These are phyloP conservation scores for Hylaeus anthracinus DNA, from an alignment of 1,140 invertebrate genomes.

Conservation along the genomic window DNA sequence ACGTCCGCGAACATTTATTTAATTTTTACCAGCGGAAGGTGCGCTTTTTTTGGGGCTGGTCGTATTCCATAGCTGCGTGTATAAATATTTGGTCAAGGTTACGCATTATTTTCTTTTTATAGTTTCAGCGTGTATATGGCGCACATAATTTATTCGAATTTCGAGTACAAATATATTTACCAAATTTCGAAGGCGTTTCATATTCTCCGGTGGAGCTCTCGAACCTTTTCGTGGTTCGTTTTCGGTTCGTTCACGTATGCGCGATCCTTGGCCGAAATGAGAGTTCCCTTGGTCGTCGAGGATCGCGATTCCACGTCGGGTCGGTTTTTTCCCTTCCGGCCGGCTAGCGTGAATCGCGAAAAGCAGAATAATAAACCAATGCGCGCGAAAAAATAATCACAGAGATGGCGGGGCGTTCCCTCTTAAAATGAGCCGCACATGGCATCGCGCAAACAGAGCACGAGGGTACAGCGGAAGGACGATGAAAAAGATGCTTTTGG, in stretches of 20 bases:
- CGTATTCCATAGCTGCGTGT: too few relatives aligned
- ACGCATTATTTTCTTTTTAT: too few relatives aligned
- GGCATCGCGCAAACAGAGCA: neutral
- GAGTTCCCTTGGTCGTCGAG: neutral
- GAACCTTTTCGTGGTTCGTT: too few relatives aligned
- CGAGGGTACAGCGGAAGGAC: neutral
- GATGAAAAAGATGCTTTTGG: neutral
- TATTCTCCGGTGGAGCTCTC: neutral
- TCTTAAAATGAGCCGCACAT: neutral
- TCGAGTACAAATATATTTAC: too few relatives aligned
- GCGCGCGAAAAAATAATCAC: slow-evolving; percentile 31
- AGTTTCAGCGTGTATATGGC: too few relatives aligned
- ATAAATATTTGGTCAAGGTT: too few relatives aligned
- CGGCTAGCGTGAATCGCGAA: neutral
- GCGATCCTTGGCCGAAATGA: slow-evolving; percentile 8
- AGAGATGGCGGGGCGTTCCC: neutral
- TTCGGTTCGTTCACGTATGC: neutral
- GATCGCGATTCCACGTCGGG: neutral
- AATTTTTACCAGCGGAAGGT: neutral
- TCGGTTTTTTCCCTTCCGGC: neutral
- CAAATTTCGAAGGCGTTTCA: neutral
- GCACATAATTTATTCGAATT: too few relatives aligned
- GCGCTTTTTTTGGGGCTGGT: too few relatives aligned
- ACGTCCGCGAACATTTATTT: neutral
- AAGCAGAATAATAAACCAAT: slow-evolving; percentile 22